Conservation (phyloP, 2,888 invertebrate genomes). For the Drosophila diplacantha region DNA sequence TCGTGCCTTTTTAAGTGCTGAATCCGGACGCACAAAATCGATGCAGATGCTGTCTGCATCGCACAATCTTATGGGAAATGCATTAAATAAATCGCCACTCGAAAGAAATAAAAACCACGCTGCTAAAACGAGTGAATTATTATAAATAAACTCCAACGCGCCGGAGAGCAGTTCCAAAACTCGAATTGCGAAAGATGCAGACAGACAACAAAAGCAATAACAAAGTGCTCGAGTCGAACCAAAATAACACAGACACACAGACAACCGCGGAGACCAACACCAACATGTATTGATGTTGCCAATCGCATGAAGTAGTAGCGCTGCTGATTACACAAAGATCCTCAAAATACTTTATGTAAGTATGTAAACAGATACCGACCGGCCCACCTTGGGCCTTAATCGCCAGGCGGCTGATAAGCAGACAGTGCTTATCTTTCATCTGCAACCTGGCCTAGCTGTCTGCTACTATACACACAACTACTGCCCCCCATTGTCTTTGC, state of each 20-base stretch:
- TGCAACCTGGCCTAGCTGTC: constrained; percentile 32
- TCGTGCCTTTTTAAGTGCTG: constrained; percentile 22
- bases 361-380: constrained; percentile 40
- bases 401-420: constrained; percentile 34
- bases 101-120: constrained; percentile 21
- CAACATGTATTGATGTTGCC: constrained; percentile 29
- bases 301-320: constrained; percentile 17
- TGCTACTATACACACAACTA: constrained; percentile 11
- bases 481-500: constrained; percentile 35
- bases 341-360: constrained; percentile 61
- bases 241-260: constrained; percentile 57
- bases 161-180: neutral
- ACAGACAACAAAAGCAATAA: constrained; percentile 63
- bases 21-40: constrained; percentile 28
- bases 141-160: neutral
- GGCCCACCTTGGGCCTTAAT: constrained; percentile 40
- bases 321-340: constrained; percentile 43
- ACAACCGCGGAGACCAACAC: constrained; percentile 10
- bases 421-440: constrained; percentile 42
- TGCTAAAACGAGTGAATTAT: neutral
- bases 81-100: constrained; percentile 45
- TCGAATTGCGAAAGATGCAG: constrained; percentile 43
- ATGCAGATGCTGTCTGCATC: constrained; percentile 36
- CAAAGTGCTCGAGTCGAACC: constrained; percentile 58
- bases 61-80: constrained; percentile 36